Percentiles rank a stretch among this genome's conserved stretches.
Evolutionary conservation across 2,797 vertebrate species (phyloP).

Genomic region (Chiropotes sagulatus): DNA sequence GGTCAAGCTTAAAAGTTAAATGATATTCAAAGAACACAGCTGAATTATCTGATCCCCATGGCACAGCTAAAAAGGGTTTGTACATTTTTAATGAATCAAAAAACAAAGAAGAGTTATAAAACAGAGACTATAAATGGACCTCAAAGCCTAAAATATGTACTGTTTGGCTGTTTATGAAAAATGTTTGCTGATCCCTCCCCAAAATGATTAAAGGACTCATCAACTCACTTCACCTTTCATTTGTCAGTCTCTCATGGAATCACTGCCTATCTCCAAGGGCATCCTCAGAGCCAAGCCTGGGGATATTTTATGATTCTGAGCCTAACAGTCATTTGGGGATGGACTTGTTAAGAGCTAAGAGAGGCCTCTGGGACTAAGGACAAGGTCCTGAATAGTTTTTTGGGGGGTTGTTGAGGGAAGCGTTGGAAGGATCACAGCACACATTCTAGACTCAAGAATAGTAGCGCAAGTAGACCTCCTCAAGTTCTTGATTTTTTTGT

Average conservation of each 20-base stretch:
- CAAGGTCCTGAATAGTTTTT: neutral
- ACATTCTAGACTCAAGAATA: neutral
- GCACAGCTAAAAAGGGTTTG: neutral
- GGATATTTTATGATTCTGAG: neutral
- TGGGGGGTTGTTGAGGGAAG: too few species aligned
- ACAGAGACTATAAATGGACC: neutral
- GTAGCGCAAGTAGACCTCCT: neutral
- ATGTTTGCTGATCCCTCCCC: neutral
- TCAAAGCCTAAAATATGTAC: neutral
- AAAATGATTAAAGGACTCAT: neutral
- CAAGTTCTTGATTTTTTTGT: neutral
- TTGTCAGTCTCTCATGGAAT: neutral
- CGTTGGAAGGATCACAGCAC: neutral
- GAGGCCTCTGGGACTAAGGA: neutral
- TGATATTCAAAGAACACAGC: neutral
- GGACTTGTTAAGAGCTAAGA: neutral
- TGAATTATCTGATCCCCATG: neutral
- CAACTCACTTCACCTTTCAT: neutral
- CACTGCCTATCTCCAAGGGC: neutral
- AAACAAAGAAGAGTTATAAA: neutral
- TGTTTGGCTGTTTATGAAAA: neutral
- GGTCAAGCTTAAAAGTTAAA: neutral
- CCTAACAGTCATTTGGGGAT: too few species aligned
- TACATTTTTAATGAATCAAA: constrained; percentile 16
- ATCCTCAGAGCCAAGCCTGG: neutral